These are phyloP conservation scores for Crax fasciolata DNA, from an alignment of 2,797 vertebrate species.

Conservation along the genomic window DNA sequence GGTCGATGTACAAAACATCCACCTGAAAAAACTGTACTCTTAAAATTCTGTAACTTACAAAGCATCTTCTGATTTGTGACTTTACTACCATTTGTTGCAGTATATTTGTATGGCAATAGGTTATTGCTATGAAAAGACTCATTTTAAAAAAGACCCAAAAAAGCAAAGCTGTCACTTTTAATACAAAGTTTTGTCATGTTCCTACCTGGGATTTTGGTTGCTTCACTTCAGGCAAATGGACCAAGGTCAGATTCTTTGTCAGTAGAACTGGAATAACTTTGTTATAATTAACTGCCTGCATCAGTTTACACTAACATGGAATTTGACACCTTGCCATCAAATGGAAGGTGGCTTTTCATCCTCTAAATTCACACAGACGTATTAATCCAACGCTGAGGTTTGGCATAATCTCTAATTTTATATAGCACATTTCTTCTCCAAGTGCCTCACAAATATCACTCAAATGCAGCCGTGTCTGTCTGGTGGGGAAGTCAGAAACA, in stretches of 20 bases:
- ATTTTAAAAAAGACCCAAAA: neutral
- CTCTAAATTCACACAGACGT: conserved; percentile 37
- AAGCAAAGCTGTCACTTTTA: neutral
- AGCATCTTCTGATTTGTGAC: neutral
- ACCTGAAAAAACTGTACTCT: neutral
- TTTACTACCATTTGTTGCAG: neutral
- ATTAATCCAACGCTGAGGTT: conserved; percentile 66
- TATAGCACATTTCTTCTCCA: conserved; percentile 61
- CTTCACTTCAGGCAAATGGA: conserved; percentile 28
- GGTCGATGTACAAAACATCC: neutral
- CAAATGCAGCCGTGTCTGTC: conserved; percentile 56
- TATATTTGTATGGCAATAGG: neutral
- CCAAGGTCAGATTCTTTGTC: conserved; percentile 37
- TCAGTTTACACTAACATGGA: conserved; percentile 32
- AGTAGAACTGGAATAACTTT: conserved; percentile 24
- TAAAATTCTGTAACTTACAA: neutral
- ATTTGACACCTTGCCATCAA: conserved; percentile 53
- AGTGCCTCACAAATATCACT: conserved; percentile 63
- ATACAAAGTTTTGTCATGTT: neutral
- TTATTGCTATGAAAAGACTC: neutral
- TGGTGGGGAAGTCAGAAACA: conserved; percentile 58
- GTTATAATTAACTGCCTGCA: conserved; percentile 46
- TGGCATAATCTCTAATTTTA: conserved; percentile 69
- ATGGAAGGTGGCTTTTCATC: conserved; percentile 68
- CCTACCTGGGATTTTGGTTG: neutral